phyloP scores from a whole-genome alignment of 1,140 invertebrate genomes.

The Zeugodacus cucurbitae region DNA sequence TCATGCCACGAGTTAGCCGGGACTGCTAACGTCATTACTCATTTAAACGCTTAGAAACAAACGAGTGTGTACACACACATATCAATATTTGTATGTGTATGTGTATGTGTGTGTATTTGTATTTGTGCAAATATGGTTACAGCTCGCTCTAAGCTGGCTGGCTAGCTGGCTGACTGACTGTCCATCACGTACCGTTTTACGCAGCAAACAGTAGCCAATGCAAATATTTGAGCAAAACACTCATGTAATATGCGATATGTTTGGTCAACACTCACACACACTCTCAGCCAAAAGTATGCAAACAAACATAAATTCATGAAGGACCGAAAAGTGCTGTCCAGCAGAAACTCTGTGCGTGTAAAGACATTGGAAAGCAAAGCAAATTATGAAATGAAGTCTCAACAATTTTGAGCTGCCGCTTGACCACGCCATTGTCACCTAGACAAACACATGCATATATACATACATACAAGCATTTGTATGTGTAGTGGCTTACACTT shows the following conservation, averaged over 20 bases:
- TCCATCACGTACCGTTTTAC: not conserved
- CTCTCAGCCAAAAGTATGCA: not conserved
- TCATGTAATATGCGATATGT: not conserved
- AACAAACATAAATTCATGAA: not conserved
- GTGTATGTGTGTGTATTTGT: too few species aligned
- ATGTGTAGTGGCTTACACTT: not conserved
- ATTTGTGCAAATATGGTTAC: not conserved
- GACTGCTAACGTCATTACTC: not conserved
- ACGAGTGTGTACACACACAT: not conserved
- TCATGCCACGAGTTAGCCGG: not conserved
- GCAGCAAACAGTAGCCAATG: constrained; percentile 24
- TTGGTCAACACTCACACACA: not conserved
- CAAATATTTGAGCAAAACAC: constrained; percentile 28
- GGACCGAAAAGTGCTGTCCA: constrained; percentile 4
- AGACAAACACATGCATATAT: too few species aligned
- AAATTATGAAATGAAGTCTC: constrained; percentile 10
- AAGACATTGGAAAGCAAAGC: not conserved
- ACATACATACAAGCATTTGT: too few species aligned
- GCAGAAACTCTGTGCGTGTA: not conserved
- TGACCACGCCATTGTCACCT: not conserved
- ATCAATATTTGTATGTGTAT: too few species aligned
- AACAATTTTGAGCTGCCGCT: not conserved
- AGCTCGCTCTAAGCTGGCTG: not conserved
- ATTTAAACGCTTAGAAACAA: not conserved
- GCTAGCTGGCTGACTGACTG: too few species aligned